Evolutionary conservation across 2,888 invertebrate genomes (phyloP).

Genomic region (Cephalotes varians): DNA sequence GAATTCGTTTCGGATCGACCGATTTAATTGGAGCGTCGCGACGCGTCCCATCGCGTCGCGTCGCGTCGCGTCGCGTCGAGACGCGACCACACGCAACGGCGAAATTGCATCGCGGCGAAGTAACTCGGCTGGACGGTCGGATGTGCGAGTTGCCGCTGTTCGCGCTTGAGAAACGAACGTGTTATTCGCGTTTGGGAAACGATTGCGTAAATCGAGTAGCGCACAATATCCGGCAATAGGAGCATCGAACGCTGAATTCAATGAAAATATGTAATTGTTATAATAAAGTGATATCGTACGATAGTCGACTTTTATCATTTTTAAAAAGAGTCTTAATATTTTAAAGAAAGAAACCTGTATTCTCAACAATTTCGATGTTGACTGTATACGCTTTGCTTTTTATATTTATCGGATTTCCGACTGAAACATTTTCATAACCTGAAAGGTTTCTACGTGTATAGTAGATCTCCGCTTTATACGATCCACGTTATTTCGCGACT

Average conservation of each 20-base stretch:
- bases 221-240: background rate
- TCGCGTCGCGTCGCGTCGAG: conserved; percentile 28
- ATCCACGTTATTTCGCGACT: background rate
- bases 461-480: background rate
- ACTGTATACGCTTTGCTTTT: background rate
- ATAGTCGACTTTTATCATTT: background rate
- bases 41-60: conserved; percentile 56
- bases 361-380: background rate
- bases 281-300: background rate
- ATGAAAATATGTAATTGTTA: background rate
- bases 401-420: background rate
- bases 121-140: conserved; percentile 19
- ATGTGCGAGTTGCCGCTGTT: background rate
- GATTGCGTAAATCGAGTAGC: background rate
- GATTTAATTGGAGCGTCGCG: conserved; percentile 72
- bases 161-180: conserved; percentile 21
- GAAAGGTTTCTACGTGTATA: background rate
- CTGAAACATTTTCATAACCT: background rate
- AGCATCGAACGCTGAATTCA: background rate
- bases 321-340: background rate
- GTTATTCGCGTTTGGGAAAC: conserved; percentile 26
- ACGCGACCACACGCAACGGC: conserved; percentile 47
- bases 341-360: background rate
- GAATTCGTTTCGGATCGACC: conserved; percentile 68
- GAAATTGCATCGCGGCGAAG: conserved; percentile 64